Evolutionary conservation across 2,797 vertebrate species (phyloP), one percentile per base, ranked within the genome.

Genomic region (Epinephelus awoara): DNA sequence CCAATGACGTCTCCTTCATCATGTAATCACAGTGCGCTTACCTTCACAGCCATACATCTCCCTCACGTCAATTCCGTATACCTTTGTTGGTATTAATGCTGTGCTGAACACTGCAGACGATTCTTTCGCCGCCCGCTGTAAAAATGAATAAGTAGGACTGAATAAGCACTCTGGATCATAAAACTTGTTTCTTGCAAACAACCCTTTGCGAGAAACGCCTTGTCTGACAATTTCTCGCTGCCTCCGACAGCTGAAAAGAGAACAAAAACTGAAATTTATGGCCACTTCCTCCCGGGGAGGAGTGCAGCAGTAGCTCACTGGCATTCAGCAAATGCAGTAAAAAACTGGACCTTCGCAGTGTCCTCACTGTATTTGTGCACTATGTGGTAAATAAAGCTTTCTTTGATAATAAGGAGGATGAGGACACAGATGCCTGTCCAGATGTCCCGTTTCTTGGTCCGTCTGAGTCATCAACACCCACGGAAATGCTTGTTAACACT

Each of bases 111-210:
- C 81, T 62, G 82, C 75, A 76, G 77, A 72, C 27, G 54, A 40
- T 80, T 80, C 12, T 77, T 79, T 72, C 6, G 1, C 52, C 72
- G 50, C 38, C 40, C 8, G 6, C 38, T 68, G 56, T 75, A 80
- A 67, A 87, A 82, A 81, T 56, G 64, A 85, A 80, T 69, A 78
- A 84, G 58, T 68, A 54, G 67, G 50, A 80, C 57, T 79, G 77
- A 89, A 88, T 78, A 89, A 85, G 79, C 83, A 84, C 54, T 75
- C 55, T 74, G 75, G 52, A 80, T 67, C 70, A 76, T 88, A 85
- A 86, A 88, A 73, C 59, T 18, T 62, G 4, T 65, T 67, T 67
- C 57, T 75, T 2, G 23, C 79, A 89, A 82, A 79, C 58, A 82
- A 73, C 29, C n/a, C 25, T 76, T 80, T 63, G 66, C 9, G 4